Percentiles rank a stretch among this genome's conserved stretches.
Conservation (phyloP, 2,113 vertebrate species). For the Pseudorhombus dupliciocellatus region DNA sequence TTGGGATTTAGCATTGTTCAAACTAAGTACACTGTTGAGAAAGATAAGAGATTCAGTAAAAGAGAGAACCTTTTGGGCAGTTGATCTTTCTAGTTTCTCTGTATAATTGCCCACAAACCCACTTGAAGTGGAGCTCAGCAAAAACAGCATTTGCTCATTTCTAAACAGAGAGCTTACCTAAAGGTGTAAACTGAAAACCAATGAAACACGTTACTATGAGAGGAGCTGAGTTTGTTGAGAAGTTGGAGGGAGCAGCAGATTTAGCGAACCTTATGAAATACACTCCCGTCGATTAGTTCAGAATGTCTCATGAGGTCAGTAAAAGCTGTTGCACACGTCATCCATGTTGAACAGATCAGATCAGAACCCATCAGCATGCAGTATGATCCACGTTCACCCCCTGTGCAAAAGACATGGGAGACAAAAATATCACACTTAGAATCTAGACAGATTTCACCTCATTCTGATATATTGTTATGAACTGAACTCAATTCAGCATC, state of each 20-base stretch:
- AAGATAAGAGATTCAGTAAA: too few species aligned
- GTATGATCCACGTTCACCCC: constrained; percentile 13
- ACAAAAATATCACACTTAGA: constrained; percentile 64
- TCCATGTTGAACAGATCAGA: too few species aligned
- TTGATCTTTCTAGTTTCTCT: not conserved
- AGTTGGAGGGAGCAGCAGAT: constrained; percentile 25
- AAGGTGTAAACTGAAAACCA: constrained; percentile 37
- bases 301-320: constrained; percentile 42
- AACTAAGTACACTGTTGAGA: too few species aligned
- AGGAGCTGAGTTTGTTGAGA: constrained; percentile 18
- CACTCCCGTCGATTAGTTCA: constrained; percentile 48
- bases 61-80: too few species aligned
- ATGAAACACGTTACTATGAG: constrained; percentile 5
- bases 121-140: constrained; percentile 8
- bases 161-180: not conserved
- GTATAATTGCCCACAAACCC: not conserved
- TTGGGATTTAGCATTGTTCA: too few species aligned
- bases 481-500: constrained; percentile 73
- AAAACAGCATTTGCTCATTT: not conserved
- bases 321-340: constrained; percentile 11
- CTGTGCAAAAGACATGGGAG: constrained; percentile 6
- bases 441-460: constrained; percentile 77
- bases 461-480: constrained; percentile 76
- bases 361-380: constrained; percentile 3
- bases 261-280: constrained; percentile 39